Conservation (phyloP, 2,113 vertebrate species). For the Tragulus kanchil region DNA sequence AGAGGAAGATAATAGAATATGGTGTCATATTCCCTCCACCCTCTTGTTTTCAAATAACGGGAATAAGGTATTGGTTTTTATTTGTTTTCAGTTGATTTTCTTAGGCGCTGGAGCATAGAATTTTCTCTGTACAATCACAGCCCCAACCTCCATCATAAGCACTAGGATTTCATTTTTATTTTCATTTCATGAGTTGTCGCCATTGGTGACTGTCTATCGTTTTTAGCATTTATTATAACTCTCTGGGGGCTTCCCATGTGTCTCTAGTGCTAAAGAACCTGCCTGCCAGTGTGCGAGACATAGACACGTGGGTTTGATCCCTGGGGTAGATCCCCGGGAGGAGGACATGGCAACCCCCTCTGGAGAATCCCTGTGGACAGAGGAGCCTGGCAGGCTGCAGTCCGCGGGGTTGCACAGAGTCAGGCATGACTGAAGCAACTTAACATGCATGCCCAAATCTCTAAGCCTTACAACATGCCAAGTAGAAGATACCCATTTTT, state of each 20-base stretch:
- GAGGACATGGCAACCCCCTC: background rate
- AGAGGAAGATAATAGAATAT: conserved; percentile 19
- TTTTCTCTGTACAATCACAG: background rate
- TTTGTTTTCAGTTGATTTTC: conserved; percentile 37
- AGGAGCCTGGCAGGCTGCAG: background rate
- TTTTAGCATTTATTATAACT: background rate
- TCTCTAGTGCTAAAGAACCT: background rate
- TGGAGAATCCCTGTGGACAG: background rate
- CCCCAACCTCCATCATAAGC: background rate
- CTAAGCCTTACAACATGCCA: background rate
- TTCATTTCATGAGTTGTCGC: background rate
- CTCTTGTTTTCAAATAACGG: conserved; percentile 13
- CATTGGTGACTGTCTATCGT: background rate
- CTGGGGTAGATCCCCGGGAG: background rate
- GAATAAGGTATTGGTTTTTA: background rate
- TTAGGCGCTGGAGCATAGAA: background rate
- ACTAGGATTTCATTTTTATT: background rate
- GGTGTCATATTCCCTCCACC: background rate
- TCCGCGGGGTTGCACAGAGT: background rate
- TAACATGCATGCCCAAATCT: background rate
- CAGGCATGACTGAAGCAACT: background rate
- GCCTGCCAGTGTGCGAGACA: background rate
- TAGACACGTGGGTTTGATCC: background rate
- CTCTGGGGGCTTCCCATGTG: background rate
- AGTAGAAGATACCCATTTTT: conserved; percentile 15